Evolutionary conservation across 2,113 vertebrate species (phyloP).

Genomic region (Spea bombifrons): DNA sequence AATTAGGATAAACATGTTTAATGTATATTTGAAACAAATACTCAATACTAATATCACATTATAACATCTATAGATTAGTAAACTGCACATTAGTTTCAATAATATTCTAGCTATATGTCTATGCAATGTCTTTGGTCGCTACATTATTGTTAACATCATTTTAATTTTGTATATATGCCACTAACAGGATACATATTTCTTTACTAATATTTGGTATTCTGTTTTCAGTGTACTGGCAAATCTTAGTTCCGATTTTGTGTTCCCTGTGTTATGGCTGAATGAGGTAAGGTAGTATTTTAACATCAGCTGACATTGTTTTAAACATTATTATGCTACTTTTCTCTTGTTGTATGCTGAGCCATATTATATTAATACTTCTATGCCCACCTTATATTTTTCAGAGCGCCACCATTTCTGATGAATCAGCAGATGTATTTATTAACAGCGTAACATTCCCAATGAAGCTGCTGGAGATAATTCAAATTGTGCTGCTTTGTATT

Average conservation of each 20-base stretch:
- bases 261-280: slow-evolving; percentile 90
- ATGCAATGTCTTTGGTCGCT: too few relatives aligned
- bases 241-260: slow-evolving; percentile 69
- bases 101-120: too few relatives aligned
- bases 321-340: too few relatives aligned
- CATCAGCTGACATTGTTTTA: too few relatives aligned
- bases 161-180: too few relatives aligned
- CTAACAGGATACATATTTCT: background rate
- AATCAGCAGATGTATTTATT: slow-evolving; percentile 78
- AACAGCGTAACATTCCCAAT: slow-evolving; percentile 64
- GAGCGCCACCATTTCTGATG: slow-evolving; percentile 79
- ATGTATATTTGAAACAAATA: too few relatives aligned
- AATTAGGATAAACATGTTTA: too few relatives aligned
- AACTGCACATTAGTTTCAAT: too few relatives aligned
- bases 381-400: slow-evolving; percentile 56
- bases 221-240: slow-evolving; percentile 73
- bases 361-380: background rate
- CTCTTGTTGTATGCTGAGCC: too few relatives aligned
- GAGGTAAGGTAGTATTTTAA: slow-evolving; percentile 72
- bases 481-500: slow-evolving; percentile 63
- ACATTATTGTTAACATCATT: too few relatives aligned
- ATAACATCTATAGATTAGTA: too few relatives aligned
- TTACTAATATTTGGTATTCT: slow-evolving; percentile 32
- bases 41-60: too few relatives aligned
- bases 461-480: slow-evolving; percentile 61